These are phyloP conservation scores for Portunus trituberculatus DNA, from an alignment of 1,140 invertebrate species.

Conservation along the genomic window DNA sequence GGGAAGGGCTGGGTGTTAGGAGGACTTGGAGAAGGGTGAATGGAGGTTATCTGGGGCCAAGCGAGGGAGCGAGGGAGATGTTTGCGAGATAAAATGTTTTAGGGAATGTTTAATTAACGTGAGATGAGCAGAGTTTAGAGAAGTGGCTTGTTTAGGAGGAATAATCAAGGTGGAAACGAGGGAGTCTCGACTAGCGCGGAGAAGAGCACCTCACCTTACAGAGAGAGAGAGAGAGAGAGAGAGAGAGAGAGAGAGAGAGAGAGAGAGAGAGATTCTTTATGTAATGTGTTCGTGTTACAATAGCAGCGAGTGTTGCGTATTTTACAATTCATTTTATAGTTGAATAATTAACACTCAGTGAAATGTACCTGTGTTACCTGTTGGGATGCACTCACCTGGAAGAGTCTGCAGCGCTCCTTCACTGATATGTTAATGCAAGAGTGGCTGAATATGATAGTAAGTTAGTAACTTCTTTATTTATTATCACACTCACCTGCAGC, in stretches of 20 bases:
- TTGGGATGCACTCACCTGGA: no score
- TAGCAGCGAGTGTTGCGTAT: no score
- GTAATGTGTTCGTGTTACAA: no score
- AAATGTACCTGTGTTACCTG: background rate
- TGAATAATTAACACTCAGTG: background rate
- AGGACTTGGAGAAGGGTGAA: constrained; percentile 19
- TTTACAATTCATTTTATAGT: no score
- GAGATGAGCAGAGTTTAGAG: constrained; percentile 5
- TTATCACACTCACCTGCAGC: no score
- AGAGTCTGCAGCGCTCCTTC: no score
- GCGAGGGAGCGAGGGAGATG: background rate
- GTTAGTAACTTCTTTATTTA: no score
- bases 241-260: background rate
- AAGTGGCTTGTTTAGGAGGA: constrained; percentile 12
- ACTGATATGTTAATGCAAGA: no score
- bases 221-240: background rate
- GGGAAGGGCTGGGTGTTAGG: background rate
- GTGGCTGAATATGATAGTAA: no score
- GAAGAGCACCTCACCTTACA: constrained; percentile 22
- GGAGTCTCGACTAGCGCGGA: background rate
- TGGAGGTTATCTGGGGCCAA: background rate
- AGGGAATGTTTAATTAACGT: constrained; percentile 14
- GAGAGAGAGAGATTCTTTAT: no score
- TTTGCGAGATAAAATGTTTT: constrained; percentile 7
- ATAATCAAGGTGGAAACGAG: constrained; percentile 14